Percentiles rank a stretch among this genome's conserved stretches.
Conservation (phyloP, 2,113 vertebrate genomes). For the Cochlearius cochlearius region DNA sequence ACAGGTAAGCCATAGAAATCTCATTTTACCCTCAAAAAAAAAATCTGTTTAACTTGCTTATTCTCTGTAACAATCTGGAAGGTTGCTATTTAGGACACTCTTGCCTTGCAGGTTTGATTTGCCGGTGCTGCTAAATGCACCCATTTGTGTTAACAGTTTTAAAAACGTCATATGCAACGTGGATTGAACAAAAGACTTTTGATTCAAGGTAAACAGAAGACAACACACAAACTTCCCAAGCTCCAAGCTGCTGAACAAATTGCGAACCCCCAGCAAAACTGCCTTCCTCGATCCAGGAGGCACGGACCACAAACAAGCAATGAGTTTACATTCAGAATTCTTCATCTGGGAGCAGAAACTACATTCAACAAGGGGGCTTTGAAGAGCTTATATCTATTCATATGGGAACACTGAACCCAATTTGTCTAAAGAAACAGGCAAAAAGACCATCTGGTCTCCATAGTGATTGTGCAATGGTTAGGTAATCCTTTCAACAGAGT, state of each 20-base stretch:
- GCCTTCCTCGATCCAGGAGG: neutral
- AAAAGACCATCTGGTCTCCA: slow-evolving; percentile 67
- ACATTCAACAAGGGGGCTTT: slow-evolving; percentile 18
- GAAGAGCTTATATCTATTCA: slow-evolving; percentile 30
- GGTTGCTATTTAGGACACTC: neutral
- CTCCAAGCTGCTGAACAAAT: neutral
- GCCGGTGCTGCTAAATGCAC: neutral
- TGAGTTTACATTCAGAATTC: slow-evolving; percentile 20
- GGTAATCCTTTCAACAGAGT: slow-evolving; percentile 48
- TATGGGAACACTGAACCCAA: neutral
- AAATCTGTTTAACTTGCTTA: neutral
- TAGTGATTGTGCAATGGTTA: slow-evolving; percentile 29
- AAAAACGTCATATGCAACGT: neutral
- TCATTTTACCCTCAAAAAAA: neutral
- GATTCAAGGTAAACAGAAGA: neutral
- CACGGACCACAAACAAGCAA: neutral
- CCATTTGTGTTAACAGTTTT: neutral
- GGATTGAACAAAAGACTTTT: neutral
- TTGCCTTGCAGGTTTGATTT: neutral
- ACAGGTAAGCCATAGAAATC: neutral
- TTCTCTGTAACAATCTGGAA: neutral
- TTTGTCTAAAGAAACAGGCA: slow-evolving; percentile 39
- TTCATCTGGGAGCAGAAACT: slow-evolving; percentile 31
- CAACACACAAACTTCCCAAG: neutral
- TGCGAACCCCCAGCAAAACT: neutral